Base-by-base conservation (phyloP, 2,888 invertebrate species). In the Acronicta aceris region DNA sequence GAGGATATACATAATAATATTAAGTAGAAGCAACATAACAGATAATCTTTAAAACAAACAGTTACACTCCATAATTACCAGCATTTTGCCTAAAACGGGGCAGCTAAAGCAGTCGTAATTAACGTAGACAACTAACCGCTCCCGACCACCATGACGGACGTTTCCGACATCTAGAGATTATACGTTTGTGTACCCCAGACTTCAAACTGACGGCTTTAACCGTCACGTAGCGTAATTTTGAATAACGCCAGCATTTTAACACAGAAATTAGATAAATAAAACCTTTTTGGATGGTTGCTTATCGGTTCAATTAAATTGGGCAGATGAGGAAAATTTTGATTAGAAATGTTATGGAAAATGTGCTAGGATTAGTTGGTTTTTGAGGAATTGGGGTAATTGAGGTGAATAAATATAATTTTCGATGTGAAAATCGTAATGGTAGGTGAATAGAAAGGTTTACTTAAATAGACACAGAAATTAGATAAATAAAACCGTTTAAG, bases 121-220 rank as follows among this genome's bases (percentile, higher is more conserved):
- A 78, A 65, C 56, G 65, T 61, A 63, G 68, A 76, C 72, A 72
- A 65, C 64, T 56, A 58, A 65, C 62, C 59, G 59, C 62, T 68
- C 51, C 67, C 48, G 58, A 65, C 56, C 62, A 41, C 46, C 60
- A n/a, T 75, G 75, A 78, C 60, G 62, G 73, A 78, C 78, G 36
- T 63, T 71, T 61, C 59, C 62, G 72, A 43, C 58, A 13, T 16
- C 43, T 27, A 45, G 59, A 67, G 72, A 72, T 75, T 72, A 75
- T 66, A 66, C 55, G 56, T 43, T 43, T 56, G 41, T 56, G 40
- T 15, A 15, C 33, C 54, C 41, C 9, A 55, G 61, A 70, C 71
- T 57, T 70, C n/a, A 33, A 33, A 53, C 58, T 17, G 62, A 46
- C 36, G 21, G 53, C 53, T 50, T 64, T 59, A 53, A 42, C 50